A percentile compares a stretch with the other conserved stretches of the same genome.
Conservation (phyloP, 2,888 invertebrate species). For the Agrochola lota region DNA sequence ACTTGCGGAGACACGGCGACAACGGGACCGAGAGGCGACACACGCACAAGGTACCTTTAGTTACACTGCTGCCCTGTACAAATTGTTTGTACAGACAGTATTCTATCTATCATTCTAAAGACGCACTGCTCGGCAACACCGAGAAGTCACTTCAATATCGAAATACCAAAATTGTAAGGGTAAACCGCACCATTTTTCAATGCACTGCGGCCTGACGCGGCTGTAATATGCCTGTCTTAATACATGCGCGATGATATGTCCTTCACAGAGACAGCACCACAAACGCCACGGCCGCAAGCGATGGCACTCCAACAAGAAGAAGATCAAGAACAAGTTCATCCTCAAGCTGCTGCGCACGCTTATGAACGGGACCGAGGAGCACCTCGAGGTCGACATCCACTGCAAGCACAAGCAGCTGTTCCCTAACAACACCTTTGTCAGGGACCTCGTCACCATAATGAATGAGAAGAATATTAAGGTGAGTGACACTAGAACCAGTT, state of each 20-base stretch:
- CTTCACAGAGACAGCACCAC: slow-evolving; percentile 44
- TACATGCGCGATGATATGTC: background rate
- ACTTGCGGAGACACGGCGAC: background rate
- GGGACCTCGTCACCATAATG: slow-evolving; percentile 83
- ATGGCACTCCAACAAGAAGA: slow-evolving; percentile 56
- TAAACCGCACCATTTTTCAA: too few species aligned
- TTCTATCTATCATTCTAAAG: background rate
- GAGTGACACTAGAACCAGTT: slow-evolving; percentile 1
- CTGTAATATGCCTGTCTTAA: background rate
- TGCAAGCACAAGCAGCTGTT: slow-evolving; percentile 78
- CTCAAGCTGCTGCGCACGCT: slow-evolving; percentile 76
- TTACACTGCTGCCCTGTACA: background rate
- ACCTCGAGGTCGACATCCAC: slow-evolving; percentile 82
- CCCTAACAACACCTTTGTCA: slow-evolving; percentile 84
- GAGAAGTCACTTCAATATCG: background rate
- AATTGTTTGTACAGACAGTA: background rate
- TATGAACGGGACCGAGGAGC: slow-evolving; percentile 76
- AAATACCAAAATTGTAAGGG: background rate
- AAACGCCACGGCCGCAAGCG: slow-evolving; percentile 65
- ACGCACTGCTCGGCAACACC: background rate
- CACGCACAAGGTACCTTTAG: slow-evolving; percentile 52
- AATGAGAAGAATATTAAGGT: slow-evolving; percentile 85
- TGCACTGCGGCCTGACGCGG: too few species aligned
- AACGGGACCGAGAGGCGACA: slow-evolving; percentile 49
- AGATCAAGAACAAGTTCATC: slow-evolving; percentile 84